A percentile compares a stretch with the other conserved stretches of the same genome.
phyloP scores from a whole-genome alignment of 2,888 invertebrate genomes.

The Ennomos quercinarius region DNA sequence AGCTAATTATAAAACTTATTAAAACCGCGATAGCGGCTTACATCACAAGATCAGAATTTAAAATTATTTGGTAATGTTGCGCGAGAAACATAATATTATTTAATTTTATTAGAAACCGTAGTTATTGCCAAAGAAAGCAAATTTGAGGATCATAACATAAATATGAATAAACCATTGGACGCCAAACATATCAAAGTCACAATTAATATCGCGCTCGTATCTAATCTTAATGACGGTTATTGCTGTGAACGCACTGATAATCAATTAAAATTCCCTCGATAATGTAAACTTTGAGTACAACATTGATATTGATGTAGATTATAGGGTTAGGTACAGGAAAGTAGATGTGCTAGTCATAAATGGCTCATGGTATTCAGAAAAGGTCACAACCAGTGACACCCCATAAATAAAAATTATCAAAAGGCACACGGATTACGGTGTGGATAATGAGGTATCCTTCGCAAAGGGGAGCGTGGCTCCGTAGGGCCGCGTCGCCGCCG shows the following conservation, averaged over 20 bases:
- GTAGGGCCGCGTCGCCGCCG: constrained; percentile 50
- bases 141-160: too few species aligned
- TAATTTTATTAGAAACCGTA: too few species aligned
- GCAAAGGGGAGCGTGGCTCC: constrained; percentile 57
- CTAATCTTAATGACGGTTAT: constrained; percentile 24
- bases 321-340: constrained; percentile 14
- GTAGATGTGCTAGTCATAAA: constrained; percentile 27
- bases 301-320: constrained; percentile 16
- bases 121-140: too few species aligned
- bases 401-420: constrained; percentile 79
- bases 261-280: constrained; percentile 18
- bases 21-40: background rate
- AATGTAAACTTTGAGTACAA: constrained; percentile 5
- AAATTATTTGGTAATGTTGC: constrained; percentile 45
- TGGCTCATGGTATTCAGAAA: constrained; percentile 52
- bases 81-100: too few species aligned
- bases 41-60: constrained; percentile 55
- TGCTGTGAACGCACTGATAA: constrained; percentile 18
- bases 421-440: constrained; percentile 80
- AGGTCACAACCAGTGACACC: constrained; percentile 62
- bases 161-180: constrained; percentile 7
- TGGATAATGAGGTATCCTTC: constrained; percentile 83
- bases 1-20: too few species aligned
- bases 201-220: constrained; percentile 11
- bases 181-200: constrained; percentile 3